Percentiles rank a stretch among this genome's conserved stretches.
These are phyloP conservation scores for Columba janthina DNA, from an alignment of 2,113 vertebrate species.

Conservation along the genomic window DNA sequence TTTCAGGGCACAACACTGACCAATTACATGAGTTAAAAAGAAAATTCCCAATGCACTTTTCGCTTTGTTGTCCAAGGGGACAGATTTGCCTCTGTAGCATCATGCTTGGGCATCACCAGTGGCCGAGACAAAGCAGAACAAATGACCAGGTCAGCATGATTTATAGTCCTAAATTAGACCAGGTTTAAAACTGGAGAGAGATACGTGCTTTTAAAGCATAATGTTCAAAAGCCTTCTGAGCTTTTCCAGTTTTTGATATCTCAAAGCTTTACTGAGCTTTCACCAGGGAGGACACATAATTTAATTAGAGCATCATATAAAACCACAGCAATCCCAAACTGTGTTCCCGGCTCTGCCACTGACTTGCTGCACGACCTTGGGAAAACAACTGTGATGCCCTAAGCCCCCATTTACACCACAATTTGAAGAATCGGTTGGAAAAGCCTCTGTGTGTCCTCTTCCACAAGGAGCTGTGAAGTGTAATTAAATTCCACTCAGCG, in stretches of 20 bases:
- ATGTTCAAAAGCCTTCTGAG: background rate
- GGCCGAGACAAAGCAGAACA: background rate
- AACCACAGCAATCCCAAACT: background rate
- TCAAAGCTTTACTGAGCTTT: background rate
- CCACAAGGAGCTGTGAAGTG: background rate
- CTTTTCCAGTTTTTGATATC: background rate
- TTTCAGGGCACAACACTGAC: background rate
- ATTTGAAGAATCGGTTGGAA: background rate
- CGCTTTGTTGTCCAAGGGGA: background rate
- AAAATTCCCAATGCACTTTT: background rate
- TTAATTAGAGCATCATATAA: background rate
- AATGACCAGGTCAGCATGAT: background rate
- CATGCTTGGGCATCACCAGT: background rate
- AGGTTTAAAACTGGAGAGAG: background rate
- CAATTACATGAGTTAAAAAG: background rate
- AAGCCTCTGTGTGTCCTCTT: background rate
- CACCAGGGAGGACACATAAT: background rate
- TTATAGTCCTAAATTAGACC: background rate
- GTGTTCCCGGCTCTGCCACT: background rate
- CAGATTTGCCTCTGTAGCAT: background rate
- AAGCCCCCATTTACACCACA: accelerated
- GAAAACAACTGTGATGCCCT: background rate
- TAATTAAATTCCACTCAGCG: conserved; percentile 48
- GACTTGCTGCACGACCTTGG: background rate
- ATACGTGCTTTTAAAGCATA: background rate